Conservation (phyloP, 2,888 invertebrate genomes). For the Minunthozetes semirufus region DNA sequence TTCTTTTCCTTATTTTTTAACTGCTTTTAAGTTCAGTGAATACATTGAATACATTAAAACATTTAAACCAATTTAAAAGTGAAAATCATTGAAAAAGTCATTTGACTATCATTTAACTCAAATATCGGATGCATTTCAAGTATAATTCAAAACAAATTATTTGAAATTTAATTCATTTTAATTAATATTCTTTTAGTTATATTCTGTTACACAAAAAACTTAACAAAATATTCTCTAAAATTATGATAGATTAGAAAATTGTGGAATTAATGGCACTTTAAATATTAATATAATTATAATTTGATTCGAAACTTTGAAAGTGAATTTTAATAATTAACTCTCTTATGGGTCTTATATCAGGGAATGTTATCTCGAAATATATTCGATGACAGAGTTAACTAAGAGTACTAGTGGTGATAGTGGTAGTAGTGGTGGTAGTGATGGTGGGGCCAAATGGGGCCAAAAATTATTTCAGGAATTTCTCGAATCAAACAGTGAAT, state of each 20-base stretch:
- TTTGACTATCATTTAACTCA: no score
- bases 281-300: no score
- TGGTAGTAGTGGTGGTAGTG: no score
- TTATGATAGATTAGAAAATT: no score
- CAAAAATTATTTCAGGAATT: not conserved
- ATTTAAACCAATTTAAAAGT: no score
- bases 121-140: not conserved
- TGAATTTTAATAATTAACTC: not conserved
- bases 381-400: conserved; percentile 13
- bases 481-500: not conserved
- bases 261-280: no score
- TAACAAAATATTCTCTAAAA: no score
- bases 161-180: not conserved
- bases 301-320: not conserved
- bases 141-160: not conserved
- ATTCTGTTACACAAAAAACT: not conserved
- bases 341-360: not conserved
- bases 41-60: no score
- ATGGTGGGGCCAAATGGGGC: no score
- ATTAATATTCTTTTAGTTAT: not conserved
- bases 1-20: not conserved
- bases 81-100: no score
- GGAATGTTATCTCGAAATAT: not conserved
- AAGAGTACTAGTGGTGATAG: no score
- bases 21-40: not conserved